Conservation (phyloP, 2,113 vertebrate genomes). For the Nematolebias whitei region DNA sequence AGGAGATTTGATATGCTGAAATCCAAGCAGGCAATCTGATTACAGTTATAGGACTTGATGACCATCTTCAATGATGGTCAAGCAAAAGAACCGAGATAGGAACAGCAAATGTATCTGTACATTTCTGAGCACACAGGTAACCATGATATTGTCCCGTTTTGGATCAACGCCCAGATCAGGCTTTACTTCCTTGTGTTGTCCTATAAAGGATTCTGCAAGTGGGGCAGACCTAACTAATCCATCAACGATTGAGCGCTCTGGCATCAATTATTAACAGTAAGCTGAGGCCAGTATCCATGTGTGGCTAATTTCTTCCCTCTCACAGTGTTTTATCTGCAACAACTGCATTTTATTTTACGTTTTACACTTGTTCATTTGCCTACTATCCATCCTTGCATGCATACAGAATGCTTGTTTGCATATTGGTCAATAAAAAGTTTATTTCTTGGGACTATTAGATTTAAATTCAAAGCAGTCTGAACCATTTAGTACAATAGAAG, state of each 20-base stretch:
- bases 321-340: slow-evolving; percentile 46
- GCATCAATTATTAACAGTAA: slow-evolving; percentile 80
- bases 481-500: slow-evolving; percentile 21
- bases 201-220: slow-evolving; percentile 63
- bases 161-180: slow-evolving; percentile 57
- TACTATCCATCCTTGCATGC: background rate
- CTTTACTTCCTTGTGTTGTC: slow-evolving; percentile 60
- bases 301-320: slow-evolving; percentile 39
- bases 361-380: slow-evolving; percentile 25
- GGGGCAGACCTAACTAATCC: slow-evolving; percentile 72
- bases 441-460: slow-evolving; percentile 31
- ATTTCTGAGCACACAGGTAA: slow-evolving; percentile 15
- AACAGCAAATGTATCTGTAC: slow-evolving; percentile 8
- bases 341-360: slow-evolving; percentile 29
- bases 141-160: slow-evolving; percentile 31
- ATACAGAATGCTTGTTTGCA: slow-evolving; percentile 1
- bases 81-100: slow-evolving; percentile 46
- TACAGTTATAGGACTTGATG: slow-evolving; percentile 55
- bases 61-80: slow-evolving; percentile 50
- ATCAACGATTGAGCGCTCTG: slow-evolving; percentile 69
- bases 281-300: slow-evolving; percentile 57
- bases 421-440: slow-evolving; percentile 28
- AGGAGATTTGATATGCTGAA: slow-evolving; percentile 67
- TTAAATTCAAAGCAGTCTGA: slow-evolving; percentile 47
- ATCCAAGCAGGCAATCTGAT: slow-evolving; percentile 58